Evolutionary conservation across 1,140 invertebrate species (phyloP), one percentile per base, ranked within the genome.

Genomic region (Atta colombica): DNA sequence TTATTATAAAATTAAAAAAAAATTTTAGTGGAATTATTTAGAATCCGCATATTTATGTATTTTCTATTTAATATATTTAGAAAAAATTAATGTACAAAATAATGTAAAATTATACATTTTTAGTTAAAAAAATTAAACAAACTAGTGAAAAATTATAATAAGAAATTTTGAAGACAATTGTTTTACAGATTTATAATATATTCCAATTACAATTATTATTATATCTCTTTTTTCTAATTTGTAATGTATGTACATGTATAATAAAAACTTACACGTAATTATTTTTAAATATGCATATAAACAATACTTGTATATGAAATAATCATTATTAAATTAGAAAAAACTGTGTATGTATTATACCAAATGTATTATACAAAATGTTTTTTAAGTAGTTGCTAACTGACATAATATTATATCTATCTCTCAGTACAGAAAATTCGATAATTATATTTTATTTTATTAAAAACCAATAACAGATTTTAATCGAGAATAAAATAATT

Each of bases 391-490:
- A 45, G 39, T 45, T 45, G 2, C 39, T 10, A 45, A 45, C 39
- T 45, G 8, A 45, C 8, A 45, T 45, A 45, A 45, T 45, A 45
- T 45, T 45, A 10, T 45, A 45, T 3, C 39, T 45, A 45, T 45
- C 7, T 45, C 8, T 45, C 39, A 45, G 7, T 45, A 45, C 7
- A 45, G 3, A 72, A 72, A 51, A 0, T 0, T 53, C 10, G 18
- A 53, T 31, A 55, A 72, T 53, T 72, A 6, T 28, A 28, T 51
- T 14, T 80, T 55, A 68, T 55, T 68, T 16, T 18, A 80, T 53
- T 53, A 7, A 60, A 53, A 39, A 53, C 45, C 18, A 31, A 4
- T 25, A 16, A 16, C 2, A 45, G 21, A 78, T 35, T 21, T 10
- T 18, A 35, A 65, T 51, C 14, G 12, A 39, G 2, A 55, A n/a